Percentiles rank a stretch among this genome's conserved stretches.
Evolutionary conservation across 2,113 vertebrate genomes (phyloP).

Genomic region (Chloebia gouldiae): DNA sequence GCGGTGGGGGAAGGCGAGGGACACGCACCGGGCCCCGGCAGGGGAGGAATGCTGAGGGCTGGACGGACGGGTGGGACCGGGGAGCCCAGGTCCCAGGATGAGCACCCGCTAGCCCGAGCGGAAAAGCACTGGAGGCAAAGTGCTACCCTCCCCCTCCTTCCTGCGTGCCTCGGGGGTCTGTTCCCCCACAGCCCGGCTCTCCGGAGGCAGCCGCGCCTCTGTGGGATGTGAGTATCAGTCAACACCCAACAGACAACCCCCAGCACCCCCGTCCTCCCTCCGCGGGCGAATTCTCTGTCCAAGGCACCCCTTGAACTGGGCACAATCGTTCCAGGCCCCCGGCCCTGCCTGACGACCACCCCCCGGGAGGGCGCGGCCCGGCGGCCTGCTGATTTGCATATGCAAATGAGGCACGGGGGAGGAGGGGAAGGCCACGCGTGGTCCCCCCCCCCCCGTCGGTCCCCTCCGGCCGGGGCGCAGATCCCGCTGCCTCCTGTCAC

Average conservation of each 20-base stretch:
- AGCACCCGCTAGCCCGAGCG: neutral
- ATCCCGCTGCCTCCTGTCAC: conserved; percentile 60
- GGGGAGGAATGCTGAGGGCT: neutral
- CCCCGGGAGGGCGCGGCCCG: neutral
- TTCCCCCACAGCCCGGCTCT: no score
- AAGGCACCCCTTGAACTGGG: neutral
- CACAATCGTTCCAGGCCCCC: neutral
- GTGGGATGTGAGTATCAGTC: neutral
- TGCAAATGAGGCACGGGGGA: neutral
- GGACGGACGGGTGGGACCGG: neutral
- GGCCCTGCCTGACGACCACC: neutral
- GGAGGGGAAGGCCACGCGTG: conserved; percentile 47
- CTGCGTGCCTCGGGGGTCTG: neutral
- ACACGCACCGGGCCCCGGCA: neutral
- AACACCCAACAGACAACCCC: neutral
- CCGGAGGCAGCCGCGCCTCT: neutral
- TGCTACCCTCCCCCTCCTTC: neutral
- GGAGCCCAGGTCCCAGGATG: neutral
- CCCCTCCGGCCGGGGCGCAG: conserved; percentile 10
- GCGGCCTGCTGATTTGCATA: conserved; percentile 29
- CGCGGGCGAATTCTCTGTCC: neutral
- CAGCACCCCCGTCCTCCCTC: neutral
- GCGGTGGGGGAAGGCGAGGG: neutral
- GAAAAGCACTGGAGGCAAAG: neutral
- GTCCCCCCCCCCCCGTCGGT: conserved; percentile 5